Evolutionary conservation across 2,888 invertebrate genomes (phyloP).

Genomic region (Himalopsyche tibetana): DNA sequence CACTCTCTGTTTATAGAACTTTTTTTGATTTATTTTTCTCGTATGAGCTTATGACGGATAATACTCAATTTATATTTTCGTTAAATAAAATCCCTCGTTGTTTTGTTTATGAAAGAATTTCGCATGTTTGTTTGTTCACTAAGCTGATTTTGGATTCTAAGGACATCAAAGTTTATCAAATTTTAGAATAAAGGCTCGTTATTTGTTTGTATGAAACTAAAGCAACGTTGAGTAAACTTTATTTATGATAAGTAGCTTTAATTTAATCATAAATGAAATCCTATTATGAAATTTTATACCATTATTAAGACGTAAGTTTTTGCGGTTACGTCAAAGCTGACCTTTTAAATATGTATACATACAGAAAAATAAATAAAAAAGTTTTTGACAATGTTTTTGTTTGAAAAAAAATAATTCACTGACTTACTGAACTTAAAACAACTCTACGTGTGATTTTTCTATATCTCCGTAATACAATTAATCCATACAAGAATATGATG

Average conservation of each 20-base stretch:
- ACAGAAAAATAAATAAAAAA: neutral
- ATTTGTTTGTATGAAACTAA: neutral
- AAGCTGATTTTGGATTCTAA: neutral
- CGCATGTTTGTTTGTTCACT: neutral
- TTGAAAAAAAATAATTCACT: too few species aligned
- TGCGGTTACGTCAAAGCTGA: constrained; percentile 8
- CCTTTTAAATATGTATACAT: neutral
- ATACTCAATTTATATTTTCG: neutral
- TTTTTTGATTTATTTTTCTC: neutral
- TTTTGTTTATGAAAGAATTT: neutral
- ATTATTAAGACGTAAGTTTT: neutral
- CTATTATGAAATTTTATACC: neutral
- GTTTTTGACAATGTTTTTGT: neutral
- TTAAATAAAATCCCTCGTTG: neutral
- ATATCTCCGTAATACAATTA: too few species aligned
- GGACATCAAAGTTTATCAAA: constrained; percentile 12
- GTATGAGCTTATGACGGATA: neutral
- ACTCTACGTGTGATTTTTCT: too few species aligned
- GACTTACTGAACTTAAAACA: too few species aligned
- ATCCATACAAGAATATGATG: too few species aligned
- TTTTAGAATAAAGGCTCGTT: neutral
- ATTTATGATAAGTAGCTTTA: neutral
- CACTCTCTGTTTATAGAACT: neutral
- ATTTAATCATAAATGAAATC: neutral
- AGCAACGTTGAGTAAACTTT: neutral